A percentile compares a stretch with the other conserved stretches of the same genome.
Evolutionary conservation across 2,113 vertebrate genomes (phyloP).

Genomic region (Helogale parvula): DNA sequence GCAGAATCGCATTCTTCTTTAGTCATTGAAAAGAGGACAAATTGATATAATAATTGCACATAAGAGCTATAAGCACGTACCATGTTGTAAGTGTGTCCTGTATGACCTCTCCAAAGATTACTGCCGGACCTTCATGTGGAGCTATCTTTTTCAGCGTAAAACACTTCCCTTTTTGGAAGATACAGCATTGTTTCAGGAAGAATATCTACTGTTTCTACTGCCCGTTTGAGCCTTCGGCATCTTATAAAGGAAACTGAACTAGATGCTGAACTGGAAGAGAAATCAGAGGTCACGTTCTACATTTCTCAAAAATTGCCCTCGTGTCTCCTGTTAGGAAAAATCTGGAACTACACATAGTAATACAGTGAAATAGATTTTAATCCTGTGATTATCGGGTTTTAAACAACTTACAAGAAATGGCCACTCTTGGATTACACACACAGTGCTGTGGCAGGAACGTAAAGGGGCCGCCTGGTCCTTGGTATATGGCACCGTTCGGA

Average conservation of each 20-base stretch:
- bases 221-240: background rate
- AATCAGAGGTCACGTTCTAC: background rate
- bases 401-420: background rate
- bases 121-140: background rate
- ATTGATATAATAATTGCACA: background rate
- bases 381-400: background rate
- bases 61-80: background rate
- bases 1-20: background rate
- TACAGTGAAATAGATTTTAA: background rate
- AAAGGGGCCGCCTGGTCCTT: background rate
- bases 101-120: background rate
- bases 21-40: background rate
- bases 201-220: background rate
- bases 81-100: background rate
- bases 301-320: background rate
- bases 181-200: background rate
- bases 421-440: no score
- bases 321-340: background rate
- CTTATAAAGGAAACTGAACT: no score
- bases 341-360: background rate
- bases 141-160: background rate
- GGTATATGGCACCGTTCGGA: accelerated
- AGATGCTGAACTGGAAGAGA: background rate
- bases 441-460: background rate
- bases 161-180: background rate